These are phyloP conservation scores for Orthosia cruda DNA, from an alignment of 2,888 invertebrate genomes.

Conservation along the genomic window DNA sequence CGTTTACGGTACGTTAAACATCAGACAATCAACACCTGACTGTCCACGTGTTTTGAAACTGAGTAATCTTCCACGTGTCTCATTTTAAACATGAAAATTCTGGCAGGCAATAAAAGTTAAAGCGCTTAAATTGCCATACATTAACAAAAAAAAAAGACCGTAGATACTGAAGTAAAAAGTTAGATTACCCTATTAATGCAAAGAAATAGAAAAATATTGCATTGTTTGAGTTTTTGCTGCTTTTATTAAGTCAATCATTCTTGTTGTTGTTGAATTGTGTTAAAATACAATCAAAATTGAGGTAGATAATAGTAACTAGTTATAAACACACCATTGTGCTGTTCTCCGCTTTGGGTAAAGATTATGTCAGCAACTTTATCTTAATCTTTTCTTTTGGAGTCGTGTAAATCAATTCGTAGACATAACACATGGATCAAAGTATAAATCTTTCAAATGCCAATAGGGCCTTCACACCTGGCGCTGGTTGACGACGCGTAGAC, in stretches of 20 bases:
- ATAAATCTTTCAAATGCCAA: slow-evolving; percentile 4
- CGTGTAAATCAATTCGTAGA: slow-evolving; percentile 3
- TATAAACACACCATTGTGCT: slow-evolving; percentile 17
- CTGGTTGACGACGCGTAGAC: not conserved
- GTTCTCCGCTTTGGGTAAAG: not conserved
- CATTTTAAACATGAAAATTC: not conserved
- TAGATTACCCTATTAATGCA: slow-evolving; percentile 14
- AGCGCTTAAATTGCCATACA: not conserved
- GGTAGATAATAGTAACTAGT: not conserved
- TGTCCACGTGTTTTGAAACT: slow-evolving; percentile 11
- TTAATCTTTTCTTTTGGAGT: slow-evolving; percentile 8
- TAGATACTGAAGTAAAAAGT: slow-evolving; percentile 21
- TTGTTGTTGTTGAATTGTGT: slow-evolving; percentile 8
- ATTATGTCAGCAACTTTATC: slow-evolving; percentile 16
- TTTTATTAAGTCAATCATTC: not conserved
- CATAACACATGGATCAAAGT: not conserved
- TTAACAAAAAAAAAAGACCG: slow-evolving; percentile 5
- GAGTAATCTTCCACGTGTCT: not conserved
- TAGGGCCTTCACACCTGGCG: not conserved
- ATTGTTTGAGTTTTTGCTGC: slow-evolving; percentile 13
- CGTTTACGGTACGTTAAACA: not conserved
- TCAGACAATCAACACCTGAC: not conserved
- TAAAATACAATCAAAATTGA: slow-evolving; percentile 11
- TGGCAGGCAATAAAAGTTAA: not conserved
- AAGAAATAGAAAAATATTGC: slow-evolving; percentile 5